Percentiles rank a stretch among this genome's conserved stretches.
Evolutionary conservation across 1,140 invertebrate genomes (phyloP).

Genomic region (Cyclina sinensis): DNA sequence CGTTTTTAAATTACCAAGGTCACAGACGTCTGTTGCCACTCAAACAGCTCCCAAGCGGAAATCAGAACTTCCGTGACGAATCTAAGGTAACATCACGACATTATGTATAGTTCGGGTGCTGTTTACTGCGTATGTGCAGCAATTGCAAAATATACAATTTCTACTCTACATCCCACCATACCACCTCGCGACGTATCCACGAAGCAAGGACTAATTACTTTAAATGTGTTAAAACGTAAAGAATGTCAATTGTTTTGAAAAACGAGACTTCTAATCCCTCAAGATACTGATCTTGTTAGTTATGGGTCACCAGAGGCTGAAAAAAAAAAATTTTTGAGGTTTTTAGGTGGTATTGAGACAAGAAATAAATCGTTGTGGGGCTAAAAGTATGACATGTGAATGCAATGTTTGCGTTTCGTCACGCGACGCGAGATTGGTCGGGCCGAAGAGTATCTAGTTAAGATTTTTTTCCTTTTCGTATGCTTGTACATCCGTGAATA

Average conservation of each 20-base stretch:
- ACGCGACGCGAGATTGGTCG: too few species aligned
- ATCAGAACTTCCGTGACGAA: too few species aligned
- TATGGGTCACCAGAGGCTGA: neutral
- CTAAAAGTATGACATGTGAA: neutral
- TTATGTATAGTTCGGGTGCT: too few species aligned
- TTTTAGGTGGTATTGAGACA: neutral
- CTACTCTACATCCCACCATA: neutral
- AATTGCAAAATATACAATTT: neutral
- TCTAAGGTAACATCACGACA: too few species aligned
- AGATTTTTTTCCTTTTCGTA: too few species aligned
- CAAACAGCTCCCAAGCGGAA: too few species aligned
- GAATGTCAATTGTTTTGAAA: conserved; percentile 29
- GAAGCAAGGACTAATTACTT: neutral
- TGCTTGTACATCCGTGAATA: too few species aligned
- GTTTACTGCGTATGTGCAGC: neutral
- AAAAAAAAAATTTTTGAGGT: neutral
- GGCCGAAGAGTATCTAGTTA: too few species aligned
- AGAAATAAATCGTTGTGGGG: neutral
- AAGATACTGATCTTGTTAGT: conserved; percentile 2
- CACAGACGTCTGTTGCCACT: too few species aligned
- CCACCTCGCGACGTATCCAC: neutral
- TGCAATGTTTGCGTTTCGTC: neutral
- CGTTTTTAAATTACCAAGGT: too few species aligned
- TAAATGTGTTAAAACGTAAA: neutral
- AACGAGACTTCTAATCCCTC: neutral